Evolutionary conservation across 2,797 vertebrate species (phyloP), one percentile per base, ranked within the genome.

Genomic region (Propithecus perrieri): DNA sequence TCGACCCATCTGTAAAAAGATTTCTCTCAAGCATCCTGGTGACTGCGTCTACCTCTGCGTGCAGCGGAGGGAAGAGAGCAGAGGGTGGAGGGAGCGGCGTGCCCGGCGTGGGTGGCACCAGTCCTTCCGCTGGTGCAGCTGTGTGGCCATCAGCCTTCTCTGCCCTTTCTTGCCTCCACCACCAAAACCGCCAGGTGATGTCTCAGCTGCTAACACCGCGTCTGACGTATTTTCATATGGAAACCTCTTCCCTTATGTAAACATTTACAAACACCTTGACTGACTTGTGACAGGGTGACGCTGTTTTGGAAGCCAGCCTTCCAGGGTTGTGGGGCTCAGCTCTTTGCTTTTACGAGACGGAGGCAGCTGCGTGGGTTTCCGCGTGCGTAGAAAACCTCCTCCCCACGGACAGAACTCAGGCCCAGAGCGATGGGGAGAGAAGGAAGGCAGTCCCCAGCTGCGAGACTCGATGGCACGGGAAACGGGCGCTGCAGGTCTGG

Each of bases 261-360:
- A 98, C 97, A 97, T 95, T 98, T 92, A 96, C 97, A 92, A 89
- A 97, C 98, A 97, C 97, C 97, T 97, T 92, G 91, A 81, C 97
- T 7, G 1, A 17, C 61, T 74, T 41, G 97, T 3, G 89, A 97
- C 97, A 96, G 79, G 7, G 15, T 15, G 9, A 97, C 94, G 41
- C 79, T 92, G 28, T 65, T 97, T 97, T 96, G 98, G 97, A 96
- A 89, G 91, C 35, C 0, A 26, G 33, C 55, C 92, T 96, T n/a
- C 46, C 59, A 15, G 38, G 79, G 89, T 53, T 87, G 38, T 50
- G 30, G 85, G 91, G 53, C 59, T 96, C 65, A 61, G 85, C 7
- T 85, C 67, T 71, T 59, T 75, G 53, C 63, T 85, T 90, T 61
- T 20, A 48, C 4, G 71, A 65, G 85, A 43, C 4, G 33, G 55